Evolutionary conservation across 2,888 invertebrate species (phyloP).

Genomic region (Papilio elwesi): DNA sequence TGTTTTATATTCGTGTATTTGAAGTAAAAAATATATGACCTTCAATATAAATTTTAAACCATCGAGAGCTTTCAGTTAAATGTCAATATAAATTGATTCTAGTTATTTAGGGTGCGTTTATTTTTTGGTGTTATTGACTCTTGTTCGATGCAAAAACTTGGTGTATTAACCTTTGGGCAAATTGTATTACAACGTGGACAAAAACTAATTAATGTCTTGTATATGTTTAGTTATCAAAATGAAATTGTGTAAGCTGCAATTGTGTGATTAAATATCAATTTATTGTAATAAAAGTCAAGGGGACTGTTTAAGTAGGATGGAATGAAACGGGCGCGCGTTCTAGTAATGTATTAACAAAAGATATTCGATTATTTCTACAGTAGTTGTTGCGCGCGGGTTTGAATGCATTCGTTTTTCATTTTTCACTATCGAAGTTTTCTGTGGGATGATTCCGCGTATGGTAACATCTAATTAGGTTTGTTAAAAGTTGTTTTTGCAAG

Average conservation of each 20-base stretch:
- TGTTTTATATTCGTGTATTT: constrained; percentile 39
- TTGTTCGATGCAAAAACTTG: constrained; percentile 37
- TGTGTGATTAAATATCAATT: constrained; percentile 37
- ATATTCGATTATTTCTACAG: background rate
- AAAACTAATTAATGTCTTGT: constrained; percentile 39
- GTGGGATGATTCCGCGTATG: too few species aligned
- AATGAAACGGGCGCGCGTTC: background rate
- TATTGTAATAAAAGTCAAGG: constrained; percentile 33
- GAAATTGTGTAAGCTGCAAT: constrained; percentile 29
- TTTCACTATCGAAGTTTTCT: too few species aligned
- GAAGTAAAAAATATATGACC: constrained; percentile 25
- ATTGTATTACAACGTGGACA: constrained; percentile 39
- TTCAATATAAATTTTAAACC: constrained; percentile 26
- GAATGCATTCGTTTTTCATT: too few species aligned
- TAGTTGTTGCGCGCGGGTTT: too few species aligned
- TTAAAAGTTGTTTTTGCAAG: too few species aligned
- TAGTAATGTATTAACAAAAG: constrained; percentile 1
- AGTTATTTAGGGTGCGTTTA: constrained; percentile 45
- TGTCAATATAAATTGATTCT: constrained; percentile 50
- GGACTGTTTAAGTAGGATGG: constrained; percentile 3
- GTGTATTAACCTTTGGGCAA: constrained; percentile 40
- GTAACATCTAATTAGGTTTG: too few species aligned
- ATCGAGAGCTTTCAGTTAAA: constrained; percentile 41
- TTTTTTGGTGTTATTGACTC: constrained; percentile 43
- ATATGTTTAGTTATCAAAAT: constrained; percentile 37